These are phyloP conservation scores for Hirtodrosophila trivittata DNA, from an alignment of 2,888 invertebrate species.

Conservation along the genomic window DNA sequence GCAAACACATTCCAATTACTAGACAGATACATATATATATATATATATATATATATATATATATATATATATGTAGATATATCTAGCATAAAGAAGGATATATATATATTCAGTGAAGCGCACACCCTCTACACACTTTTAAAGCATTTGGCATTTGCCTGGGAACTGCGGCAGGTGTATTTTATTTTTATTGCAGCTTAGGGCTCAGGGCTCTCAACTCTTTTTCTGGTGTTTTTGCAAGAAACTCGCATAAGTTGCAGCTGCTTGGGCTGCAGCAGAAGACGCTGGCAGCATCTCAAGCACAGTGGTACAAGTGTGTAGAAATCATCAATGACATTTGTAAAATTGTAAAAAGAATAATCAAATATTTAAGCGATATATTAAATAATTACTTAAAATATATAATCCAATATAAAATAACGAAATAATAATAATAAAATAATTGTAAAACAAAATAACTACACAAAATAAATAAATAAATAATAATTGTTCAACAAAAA, in stretches of 20 bases:
- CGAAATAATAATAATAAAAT: too few relatives aligned
- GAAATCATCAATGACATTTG: too few relatives aligned
- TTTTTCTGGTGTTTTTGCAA: conserved; percentile 59
- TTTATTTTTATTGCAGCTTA: conserved; percentile 68
- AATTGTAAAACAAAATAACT: too few relatives aligned
- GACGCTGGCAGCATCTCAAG: conserved; percentile 8
- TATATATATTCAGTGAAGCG: too few relatives aligned
- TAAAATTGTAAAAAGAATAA: background rate
- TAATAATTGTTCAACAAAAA: too few relatives aligned
- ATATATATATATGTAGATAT: background rate
- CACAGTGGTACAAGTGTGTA: conserved; percentile 31
- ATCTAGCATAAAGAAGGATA: conserved; percentile 1
- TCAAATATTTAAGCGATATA: background rate
- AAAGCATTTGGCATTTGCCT: conserved; percentile 35
- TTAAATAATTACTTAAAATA: background rate
- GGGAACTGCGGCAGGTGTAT: conserved; percentile 59
- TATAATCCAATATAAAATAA: too few relatives aligned
- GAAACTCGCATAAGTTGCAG: conserved; percentile 75
- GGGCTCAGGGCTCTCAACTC: conserved; percentile 45
- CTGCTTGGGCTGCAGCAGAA: conserved; percentile 40
- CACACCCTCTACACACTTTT: conserved; percentile 12
- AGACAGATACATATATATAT: conserved; percentile 7
- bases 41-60: conserved; percentile 1
- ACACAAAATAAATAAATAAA: too few relatives aligned
- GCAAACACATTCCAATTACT: conserved; percentile 25